Evolutionary conservation across 1,140 invertebrate species (phyloP).

Genomic region (Nymphalis io): DNA sequence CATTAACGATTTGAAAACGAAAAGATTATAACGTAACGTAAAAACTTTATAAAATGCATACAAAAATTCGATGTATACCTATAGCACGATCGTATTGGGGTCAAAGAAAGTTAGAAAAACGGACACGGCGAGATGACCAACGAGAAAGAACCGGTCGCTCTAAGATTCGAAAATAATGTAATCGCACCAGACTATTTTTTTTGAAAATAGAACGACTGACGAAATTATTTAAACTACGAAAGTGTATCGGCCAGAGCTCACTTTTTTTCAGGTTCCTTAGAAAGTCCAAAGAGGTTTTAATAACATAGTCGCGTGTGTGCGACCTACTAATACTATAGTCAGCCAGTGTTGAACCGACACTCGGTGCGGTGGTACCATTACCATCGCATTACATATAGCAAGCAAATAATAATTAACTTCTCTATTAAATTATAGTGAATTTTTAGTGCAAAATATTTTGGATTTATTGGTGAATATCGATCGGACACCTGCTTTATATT

Average conservation of each 20-base stretch:
- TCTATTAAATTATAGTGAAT: constrained; percentile 11
- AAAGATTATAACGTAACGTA: constrained; percentile 30
- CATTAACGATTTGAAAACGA: constrained; percentile 20
- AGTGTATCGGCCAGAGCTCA: constrained; percentile 13
- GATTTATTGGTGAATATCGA: constrained; percentile 12
- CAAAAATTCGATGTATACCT: constrained; percentile 14
- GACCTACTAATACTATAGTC: constrained; percentile 34
- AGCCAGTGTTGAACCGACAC: constrained; percentile 62
- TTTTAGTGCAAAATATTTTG: constrained; percentile 15
- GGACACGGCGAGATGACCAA: constrained; percentile 48
- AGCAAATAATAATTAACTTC: background rate
- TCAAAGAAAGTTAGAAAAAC: constrained; percentile 75
- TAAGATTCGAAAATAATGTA: constrained; percentile 36
- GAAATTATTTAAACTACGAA: constrained; percentile 32
- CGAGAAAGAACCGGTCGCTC: constrained; percentile 55
- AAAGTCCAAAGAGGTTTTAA: constrained; percentile 39
- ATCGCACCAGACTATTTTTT: constrained; percentile 33
- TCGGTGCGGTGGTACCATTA: constrained; percentile 62
- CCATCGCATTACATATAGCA: constrained; percentile 24
- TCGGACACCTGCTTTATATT: background rate
- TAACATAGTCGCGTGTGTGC: constrained; percentile 31
- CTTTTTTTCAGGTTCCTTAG: constrained; percentile 40
- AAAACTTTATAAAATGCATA: constrained; percentile 35
- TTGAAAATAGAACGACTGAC: constrained; percentile 46
- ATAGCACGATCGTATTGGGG: constrained; percentile 52